Conservation (phyloP, 2,113 vertebrate species). For the Miniopterus natalensis region DNA sequence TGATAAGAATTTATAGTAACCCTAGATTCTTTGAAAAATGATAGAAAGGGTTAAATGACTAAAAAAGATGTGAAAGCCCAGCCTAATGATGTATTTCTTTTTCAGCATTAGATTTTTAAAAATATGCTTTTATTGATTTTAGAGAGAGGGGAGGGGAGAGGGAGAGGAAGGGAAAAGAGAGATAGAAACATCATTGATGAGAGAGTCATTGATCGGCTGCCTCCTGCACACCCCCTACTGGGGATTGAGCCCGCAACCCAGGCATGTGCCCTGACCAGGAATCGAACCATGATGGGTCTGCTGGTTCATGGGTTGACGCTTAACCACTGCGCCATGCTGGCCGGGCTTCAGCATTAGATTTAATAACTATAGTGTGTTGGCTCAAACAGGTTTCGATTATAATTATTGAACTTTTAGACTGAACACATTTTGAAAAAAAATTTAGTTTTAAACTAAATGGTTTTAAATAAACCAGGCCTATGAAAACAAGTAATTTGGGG, state of each 20-base stretch:
- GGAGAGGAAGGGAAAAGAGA: too few relatives aligned
- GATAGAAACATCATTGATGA: too few relatives aligned
- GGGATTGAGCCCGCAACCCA: too few relatives aligned
- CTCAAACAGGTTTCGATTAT: slow-evolving; percentile 1
- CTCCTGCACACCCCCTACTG: too few relatives aligned
- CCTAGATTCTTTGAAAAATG: slow-evolving; percentile 9
- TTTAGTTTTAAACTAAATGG: slow-evolving; percentile 1
- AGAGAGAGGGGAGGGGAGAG: too few relatives aligned
- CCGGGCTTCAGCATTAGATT: background rate
- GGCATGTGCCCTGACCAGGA: too few relatives aligned
- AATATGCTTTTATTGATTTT: too few relatives aligned
- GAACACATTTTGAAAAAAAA: background rate
- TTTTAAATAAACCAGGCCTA: slow-evolving; percentile 2
- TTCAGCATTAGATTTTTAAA: background rate
- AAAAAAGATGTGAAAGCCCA: background rate
- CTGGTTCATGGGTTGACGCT: too few relatives aligned
- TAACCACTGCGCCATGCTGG: too few relatives aligned
- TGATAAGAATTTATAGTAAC: background rate
- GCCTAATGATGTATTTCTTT: background rate
- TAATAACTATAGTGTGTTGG: background rate
- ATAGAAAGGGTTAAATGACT: background rate
- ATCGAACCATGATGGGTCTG: too few relatives aligned
- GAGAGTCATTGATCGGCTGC: too few relatives aligned
- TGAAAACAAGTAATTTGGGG: slow-evolving; percentile 14
- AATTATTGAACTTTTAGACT: background rate